Base-by-base conservation (phyloP, 2,797 vertebrate genomes). In the Sebastes hubbsi region DNA sequence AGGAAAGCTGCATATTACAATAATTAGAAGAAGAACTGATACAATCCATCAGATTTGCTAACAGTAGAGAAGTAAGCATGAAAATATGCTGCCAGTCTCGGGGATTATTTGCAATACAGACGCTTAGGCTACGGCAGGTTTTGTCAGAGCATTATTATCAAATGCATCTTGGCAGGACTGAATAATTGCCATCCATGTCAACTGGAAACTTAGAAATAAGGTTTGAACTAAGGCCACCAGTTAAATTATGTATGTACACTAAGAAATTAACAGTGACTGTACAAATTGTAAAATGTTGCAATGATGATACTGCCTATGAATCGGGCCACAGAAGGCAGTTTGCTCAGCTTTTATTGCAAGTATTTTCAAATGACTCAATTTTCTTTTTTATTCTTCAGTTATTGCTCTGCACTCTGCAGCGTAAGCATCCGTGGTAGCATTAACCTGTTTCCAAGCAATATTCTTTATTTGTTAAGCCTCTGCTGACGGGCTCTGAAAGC, bases 351-450 rank as follows among this genome's bases (percentile, higher is more conserved):
- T 81, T 76, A 73, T 76, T 60, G 24, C 24, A 52, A 32, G 10
- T 24, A 24, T 54, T 63, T 82, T 79, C 24, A 82, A 70, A 85
- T 65, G 65, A 82, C 60, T 86, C 54, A 8, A 12, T 75, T 81
- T 70, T 70, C 10, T 60, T 72, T 76, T 80, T 82, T 68, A 55
- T 88, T 75, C 18, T n/a, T 73, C 42, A 54, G 65, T 34, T 34
- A 32, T 46, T 61, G 71, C 36, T 67, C 73, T 62, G 64, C 25
- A 61, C 29, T 77, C 49, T 72, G 74, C 65, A 46, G 54, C 65
- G 27, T 49, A 54, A 80, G 73, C 63, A 56, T 34, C 73, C 14
- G n/a, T 59, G 49, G 27, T 14, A 75, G 32, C 55, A 38, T 65
- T 72, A 72, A 68, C 27, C 30, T 16, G 22, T 67, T 75, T 73